These are phyloP conservation scores for Lasioglossum oenotherae DNA, from an alignment of 2,888 invertebrate genomes.

Conservation along the genomic window DNA sequence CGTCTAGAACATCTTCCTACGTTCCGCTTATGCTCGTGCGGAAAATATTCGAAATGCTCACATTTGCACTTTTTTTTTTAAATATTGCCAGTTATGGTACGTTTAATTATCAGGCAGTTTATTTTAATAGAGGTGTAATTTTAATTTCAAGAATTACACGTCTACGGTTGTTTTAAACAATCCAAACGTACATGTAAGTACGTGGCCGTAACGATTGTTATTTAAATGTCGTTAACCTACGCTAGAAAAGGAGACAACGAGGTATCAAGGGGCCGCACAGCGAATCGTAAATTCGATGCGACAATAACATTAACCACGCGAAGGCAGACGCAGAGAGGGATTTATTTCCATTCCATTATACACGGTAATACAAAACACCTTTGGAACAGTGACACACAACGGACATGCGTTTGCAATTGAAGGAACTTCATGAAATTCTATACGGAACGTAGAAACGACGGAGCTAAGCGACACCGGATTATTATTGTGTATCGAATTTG, in stretches of 20 bases:
- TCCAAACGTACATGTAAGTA: conserved; percentile 16
- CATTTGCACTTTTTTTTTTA: neutral
- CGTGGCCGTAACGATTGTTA: conserved; percentile 4
- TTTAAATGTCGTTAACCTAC: conserved; percentile 26
- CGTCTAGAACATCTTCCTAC: conserved; percentile 15
- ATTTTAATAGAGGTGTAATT: too few relatives aligned
- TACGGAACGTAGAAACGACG: neutral
- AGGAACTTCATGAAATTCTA: too few relatives aligned
- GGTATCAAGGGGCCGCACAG: conserved; percentile 11
- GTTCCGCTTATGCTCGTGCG: conserved; percentile 10
- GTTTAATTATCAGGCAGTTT: neutral
- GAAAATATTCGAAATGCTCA: neutral
- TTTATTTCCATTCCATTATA: neutral
- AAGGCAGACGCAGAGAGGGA: neutral
- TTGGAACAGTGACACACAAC: neutral
- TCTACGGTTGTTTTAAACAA: neutral
- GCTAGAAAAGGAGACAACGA: conserved; percentile 16
- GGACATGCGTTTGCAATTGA: neutral
- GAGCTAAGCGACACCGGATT: too few relatives aligned
- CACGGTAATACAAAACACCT: neutral
- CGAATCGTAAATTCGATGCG: conserved; percentile 31
- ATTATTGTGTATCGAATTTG: neutral
- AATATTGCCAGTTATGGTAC: too few relatives aligned
- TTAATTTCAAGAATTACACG: neutral
- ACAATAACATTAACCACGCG: conserved; percentile 10